These are phyloP conservation scores for Planiliza haematocheilus DNA, from an alignment of 2,113 vertebrate genomes.

Conservation along the genomic window DNA sequence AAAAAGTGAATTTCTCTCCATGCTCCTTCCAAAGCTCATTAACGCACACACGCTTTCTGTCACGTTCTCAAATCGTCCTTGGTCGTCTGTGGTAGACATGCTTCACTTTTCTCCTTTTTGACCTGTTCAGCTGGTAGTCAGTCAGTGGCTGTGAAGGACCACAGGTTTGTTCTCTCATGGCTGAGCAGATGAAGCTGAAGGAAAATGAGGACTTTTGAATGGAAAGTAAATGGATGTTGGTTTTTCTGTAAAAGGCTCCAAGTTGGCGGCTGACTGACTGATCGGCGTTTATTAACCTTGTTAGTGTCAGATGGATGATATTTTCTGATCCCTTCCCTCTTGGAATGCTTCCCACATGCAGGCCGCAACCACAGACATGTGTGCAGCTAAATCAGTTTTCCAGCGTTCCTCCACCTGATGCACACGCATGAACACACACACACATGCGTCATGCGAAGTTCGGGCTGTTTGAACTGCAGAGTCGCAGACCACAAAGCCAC, in stretches of 20 bases:
- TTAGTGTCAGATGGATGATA: slow-evolving; percentile 65
- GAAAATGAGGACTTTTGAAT: slow-evolving; percentile 20
- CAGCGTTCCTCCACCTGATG: slow-evolving; percentile 57
- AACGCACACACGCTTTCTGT: not conserved
- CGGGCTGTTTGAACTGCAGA: slow-evolving; percentile 31
- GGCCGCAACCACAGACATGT: slow-evolving; percentile 67
- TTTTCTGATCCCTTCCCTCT: slow-evolving; percentile 54
- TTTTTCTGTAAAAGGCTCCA: slow-evolving; percentile 46
- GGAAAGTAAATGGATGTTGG: slow-evolving; percentile 41
- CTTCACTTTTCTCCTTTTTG: no score
- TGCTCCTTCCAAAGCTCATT: no score
- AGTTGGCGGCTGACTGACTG: slow-evolving; percentile 33
- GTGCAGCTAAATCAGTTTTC: slow-evolving; percentile 43
- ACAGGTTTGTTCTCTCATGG: slow-evolving; percentile 21
- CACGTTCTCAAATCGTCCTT: slow-evolving; percentile 1
- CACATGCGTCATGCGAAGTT: not conserved
- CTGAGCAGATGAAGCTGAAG: slow-evolving; percentile 37
- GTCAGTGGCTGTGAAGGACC: not conserved
- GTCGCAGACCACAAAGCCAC: slow-evolving; percentile 50
- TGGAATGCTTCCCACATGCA: slow-evolving; percentile 59
- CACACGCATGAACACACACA: not conserved
- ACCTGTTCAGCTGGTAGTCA: slow-evolving; percentile 29
- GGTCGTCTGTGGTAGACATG: no score
- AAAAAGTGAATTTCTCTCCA: no score
- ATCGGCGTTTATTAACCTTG: slow-evolving; percentile 63